Conservation (phyloP, 64 coral and sea anemone species). For the Acropora tenuis region DNA sequence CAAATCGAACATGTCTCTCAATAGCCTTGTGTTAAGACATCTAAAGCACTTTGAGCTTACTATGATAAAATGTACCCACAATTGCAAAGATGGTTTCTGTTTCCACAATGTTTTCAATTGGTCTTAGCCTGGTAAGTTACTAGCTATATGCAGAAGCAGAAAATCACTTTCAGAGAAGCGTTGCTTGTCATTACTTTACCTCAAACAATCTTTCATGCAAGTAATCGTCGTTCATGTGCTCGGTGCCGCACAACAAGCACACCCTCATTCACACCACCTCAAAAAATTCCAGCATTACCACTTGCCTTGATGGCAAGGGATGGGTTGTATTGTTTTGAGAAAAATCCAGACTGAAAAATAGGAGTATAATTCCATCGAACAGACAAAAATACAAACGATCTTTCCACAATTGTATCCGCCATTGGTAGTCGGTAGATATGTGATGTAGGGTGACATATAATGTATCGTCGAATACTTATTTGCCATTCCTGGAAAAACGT, state of each 20-base stretch:
- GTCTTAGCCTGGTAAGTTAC: background rate
- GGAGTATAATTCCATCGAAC: no score
- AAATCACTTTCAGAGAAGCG: slow-evolving; percentile 4
- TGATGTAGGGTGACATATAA: background rate
- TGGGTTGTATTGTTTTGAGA: no score
- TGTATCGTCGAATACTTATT: no score
- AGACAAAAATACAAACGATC: no score
- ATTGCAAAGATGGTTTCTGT: background rate
- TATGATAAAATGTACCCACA: background rate
- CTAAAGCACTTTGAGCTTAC: background rate
- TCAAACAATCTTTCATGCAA: background rate
- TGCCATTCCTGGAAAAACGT: no score
- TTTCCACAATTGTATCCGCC: no score
- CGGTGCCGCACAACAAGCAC: background rate
- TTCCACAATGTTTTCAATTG: background rate
- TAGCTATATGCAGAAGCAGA: background rate
- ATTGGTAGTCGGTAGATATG: background rate
- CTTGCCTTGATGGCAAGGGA: no score
- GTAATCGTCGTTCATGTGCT: background rate
- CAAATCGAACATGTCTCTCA: background rate
- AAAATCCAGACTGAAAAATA: no score
- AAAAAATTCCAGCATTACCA: no score
- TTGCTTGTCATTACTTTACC: background rate
- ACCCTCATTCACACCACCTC: no score
- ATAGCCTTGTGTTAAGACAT: background rate